These are phyloP conservation scores for Pentalonia nigronervosa DNA, from an alignment of 1,140 invertebrate species.

Conservation along the genomic window DNA sequence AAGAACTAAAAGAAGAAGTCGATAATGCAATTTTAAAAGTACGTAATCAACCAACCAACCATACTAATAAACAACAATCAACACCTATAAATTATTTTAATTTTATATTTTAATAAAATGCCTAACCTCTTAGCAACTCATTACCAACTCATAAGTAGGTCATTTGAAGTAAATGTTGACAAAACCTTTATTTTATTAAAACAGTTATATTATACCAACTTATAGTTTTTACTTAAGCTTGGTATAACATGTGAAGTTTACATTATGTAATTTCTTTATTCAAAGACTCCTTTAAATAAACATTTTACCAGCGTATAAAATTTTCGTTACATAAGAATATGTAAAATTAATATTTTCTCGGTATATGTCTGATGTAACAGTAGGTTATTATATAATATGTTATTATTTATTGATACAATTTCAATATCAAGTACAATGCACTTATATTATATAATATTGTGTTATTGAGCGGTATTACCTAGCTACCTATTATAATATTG, in stretches of 20 bases:
- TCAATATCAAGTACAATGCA: neutral
- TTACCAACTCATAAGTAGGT: neutral
- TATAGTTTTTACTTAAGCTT: neutral
- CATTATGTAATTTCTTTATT: neutral
- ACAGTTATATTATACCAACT: neutral
- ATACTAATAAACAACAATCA: neutral
- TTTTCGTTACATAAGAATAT: neutral
- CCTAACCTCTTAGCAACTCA: neutral
- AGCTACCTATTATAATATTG: too few species aligned
- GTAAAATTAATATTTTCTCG: neutral
- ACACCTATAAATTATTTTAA: neutral
- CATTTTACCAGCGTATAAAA: neutral
- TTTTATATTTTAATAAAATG: neutral
- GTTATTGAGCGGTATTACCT: neutral
- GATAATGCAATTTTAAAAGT: slow-evolving; percentile 77
- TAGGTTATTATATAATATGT: neutral
- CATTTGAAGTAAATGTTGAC: neutral
- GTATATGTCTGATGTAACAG: neutral
- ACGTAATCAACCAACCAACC: slow-evolving; percentile 59
- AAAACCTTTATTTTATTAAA: neutral
- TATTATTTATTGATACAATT: neutral
- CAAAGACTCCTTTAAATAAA: neutral
- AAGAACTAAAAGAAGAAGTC: slow-evolving; percentile 83
- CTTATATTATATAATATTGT: neutral
- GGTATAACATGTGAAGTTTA: neutral